Evolutionary conservation across 2,888 invertebrate genomes (phyloP), one percentile per base, ranked within the genome.

Genomic region (Cremastinae sp.): DNA sequence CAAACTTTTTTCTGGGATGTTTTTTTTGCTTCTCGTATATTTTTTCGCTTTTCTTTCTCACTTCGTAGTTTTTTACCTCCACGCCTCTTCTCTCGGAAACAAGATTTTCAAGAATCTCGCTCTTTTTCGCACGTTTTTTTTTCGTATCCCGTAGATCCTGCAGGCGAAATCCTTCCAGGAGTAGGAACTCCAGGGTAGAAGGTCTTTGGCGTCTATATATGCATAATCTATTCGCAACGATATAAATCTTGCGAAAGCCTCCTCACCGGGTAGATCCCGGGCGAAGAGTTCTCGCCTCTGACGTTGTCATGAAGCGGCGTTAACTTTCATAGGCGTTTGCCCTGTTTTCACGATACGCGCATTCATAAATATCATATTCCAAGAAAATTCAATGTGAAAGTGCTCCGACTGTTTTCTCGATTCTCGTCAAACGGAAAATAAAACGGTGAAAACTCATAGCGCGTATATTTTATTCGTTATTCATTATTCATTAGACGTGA

Each of bases 241-340:
- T 78, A 77, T 69, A 81, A 74, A 68, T 83, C 77, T 77, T 68
- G 45, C 53, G 62, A 47, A 76, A 82, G 75, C 64, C 75, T 75
- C 51, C 72, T 80, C 76, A 65, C 45, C 39, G 41, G 49, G n/a
- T 18, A 20, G 35, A 22, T 12, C 1, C 51, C 35, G 20, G 64
- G 28, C 20, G 28, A 20, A 64, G 41, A 20, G 51, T 65, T 41
- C 4, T 41, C 9, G 10, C n/a, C 41, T 1, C n/a, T n/a, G 41
- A 12, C 10, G 55, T 37, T 45, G 66, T 16, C 55, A 55, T 35
- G 53, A 35, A 45, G 55, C 28, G 58, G 16, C 41, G 22, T 43
- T 49, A 43, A 64, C 45, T 41, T 18, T 62, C 28, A 9, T 43
- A 20, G 37, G 49, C 39, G 41, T 51, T 53, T 5, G 28, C 28